Base-by-base conservation (phyloP, 2,888 invertebrate species). In the Keiferia lycopersicella region DNA sequence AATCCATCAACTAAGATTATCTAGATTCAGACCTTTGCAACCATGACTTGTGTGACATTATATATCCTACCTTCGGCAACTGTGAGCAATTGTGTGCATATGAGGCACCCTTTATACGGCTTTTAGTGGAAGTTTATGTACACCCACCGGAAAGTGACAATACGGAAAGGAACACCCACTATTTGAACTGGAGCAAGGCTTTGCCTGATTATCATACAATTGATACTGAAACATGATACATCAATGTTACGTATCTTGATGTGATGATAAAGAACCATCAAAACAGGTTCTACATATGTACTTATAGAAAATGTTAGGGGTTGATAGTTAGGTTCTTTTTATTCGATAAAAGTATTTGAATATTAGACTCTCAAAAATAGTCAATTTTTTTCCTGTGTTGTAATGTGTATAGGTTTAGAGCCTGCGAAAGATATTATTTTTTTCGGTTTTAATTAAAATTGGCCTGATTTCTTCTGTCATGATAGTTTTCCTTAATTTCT, bases 141-240 rank as follows among this genome's bases (percentile, higher is more conserved):
- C 85, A 81, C 86, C 86, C 82, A 87, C 84, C 84, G 83, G 84
- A 86, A 87, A 75, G 22, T 16, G 10, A 45, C 20, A 73, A 73
- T 71, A 73, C 75, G 74, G 76, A 80, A 82, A 78, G 77, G 73
- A 78, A 80, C 81, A 78, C 81, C 82, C 75, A 83, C 82, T 73
- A 69, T 34, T 74, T 77, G 74, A 83, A 82, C 78, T 83, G 74
- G 86, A 78, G 80, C 86, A 84, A 86, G 87, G 87, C 76, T 83
- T 78, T 69, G 71, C 69, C 61, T 64, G 72, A 83, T 86, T 81
- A 81, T 72, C 81, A 86, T 82, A 77, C 76, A 76, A 79, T 80
- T 82, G 75, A 60, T 11, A 14, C 11, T 48, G 50, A 48, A 48
- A 30, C 41, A 60, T 10, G 45, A 34, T 41, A 38, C 20, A 3